These are phyloP conservation scores for Gadopsis bispinosus DNA, from an alignment of 2,797 vertebrate genomes.

Conservation along the genomic window DNA sequence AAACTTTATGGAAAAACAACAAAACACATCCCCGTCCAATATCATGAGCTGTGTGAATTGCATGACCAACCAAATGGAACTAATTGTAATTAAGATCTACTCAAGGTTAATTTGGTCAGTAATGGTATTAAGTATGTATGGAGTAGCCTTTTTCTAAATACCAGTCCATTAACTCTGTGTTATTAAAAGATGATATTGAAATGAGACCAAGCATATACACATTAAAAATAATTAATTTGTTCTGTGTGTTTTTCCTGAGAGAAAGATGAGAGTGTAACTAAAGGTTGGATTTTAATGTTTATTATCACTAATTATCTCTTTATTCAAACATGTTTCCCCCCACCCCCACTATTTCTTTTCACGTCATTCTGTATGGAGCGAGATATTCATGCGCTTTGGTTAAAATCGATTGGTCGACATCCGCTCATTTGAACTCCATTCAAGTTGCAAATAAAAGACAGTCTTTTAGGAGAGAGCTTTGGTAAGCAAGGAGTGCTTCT, in stretches of 20 bases:
- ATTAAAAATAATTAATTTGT: constrained; percentile 86
- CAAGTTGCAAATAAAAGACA: constrained; percentile 67
- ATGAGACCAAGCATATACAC: constrained; percentile 96
- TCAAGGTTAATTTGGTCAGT: constrained; percentile 99
- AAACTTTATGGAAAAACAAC: constrained; percentile 71
- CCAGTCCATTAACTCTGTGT: constrained; percentile 98
- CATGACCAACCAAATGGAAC: constrained; percentile 96
- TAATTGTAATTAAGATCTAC: constrained; percentile 98
- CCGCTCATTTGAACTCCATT: constrained; percentile 77
- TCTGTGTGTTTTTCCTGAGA: constrained; percentile 80
- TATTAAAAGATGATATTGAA: constrained; percentile 96
- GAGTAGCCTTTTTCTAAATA: constrained; percentile 97
- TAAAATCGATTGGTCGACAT: constrained; percentile 70
- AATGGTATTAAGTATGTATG: constrained; percentile 98
- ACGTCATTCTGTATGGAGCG: constrained; percentile 3
- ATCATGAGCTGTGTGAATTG: constrained; percentile 88
- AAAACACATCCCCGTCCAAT: constrained; percentile 79
- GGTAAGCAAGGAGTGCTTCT: constrained; percentile 65
- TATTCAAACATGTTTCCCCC: constrained; percentile 59
- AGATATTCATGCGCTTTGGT: constrained; percentile 61
- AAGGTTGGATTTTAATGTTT: constrained; percentile 87
- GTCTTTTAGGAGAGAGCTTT: constrained; percentile 57
- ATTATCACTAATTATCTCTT: constrained; percentile 85
- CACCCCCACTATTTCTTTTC: constrained; percentile 32
- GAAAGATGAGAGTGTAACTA: constrained; percentile 84